These are phyloP conservation scores for Hippasteria phrygiana DNA, from an alignment of 53 echinoderm and acorn worm species.

Conservation along the genomic window DNA sequence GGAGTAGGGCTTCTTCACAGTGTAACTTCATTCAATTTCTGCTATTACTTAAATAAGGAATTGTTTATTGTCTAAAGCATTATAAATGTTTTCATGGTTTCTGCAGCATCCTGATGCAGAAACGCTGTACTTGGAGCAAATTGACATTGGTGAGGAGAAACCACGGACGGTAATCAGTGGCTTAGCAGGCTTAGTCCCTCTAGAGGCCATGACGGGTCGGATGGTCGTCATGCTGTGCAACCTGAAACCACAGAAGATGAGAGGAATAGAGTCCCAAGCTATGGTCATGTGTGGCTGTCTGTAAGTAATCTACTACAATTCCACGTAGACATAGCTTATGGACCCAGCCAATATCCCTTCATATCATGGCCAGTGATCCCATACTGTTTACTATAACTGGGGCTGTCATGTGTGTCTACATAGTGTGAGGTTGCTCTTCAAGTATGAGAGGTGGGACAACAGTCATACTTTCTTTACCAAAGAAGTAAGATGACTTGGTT, in stretches of 20 bases:
- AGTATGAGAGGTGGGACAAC: too few relatives aligned
- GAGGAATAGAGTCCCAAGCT: conserved; percentile 88
- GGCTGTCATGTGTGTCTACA: too few relatives aligned
- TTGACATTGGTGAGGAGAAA: conserved; percentile 85
- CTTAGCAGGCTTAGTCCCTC: conserved; percentile 75
- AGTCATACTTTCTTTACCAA: too few relatives aligned
- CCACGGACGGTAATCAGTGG: conserved; percentile 94
- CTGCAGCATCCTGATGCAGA: conserved; percentile 95
- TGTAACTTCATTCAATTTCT: too few relatives aligned
- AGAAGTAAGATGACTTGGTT: too few relatives aligned
- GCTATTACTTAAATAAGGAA: too few relatives aligned
- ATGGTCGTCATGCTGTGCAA: conserved; percentile 94
- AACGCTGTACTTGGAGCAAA: conserved; percentile 86
- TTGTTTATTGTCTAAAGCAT: neutral
- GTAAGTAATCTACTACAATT: conserved; percentile 64
- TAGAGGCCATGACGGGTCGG: conserved; percentile 78
- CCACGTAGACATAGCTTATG: neutral
- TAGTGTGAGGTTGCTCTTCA: too few relatives aligned
- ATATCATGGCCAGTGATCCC: too few relatives aligned
- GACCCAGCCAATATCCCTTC: neutral
- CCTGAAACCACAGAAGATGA: conserved; percentile 95
- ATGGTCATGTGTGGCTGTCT: conserved; percentile 92
- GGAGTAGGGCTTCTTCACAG: too few relatives aligned
- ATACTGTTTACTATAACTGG: too few relatives aligned
- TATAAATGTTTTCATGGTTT: neutral